Evolutionary conservation across 2,888 invertebrate species (phyloP).

Genomic region (Agonopterix subpropinquella): DNA sequence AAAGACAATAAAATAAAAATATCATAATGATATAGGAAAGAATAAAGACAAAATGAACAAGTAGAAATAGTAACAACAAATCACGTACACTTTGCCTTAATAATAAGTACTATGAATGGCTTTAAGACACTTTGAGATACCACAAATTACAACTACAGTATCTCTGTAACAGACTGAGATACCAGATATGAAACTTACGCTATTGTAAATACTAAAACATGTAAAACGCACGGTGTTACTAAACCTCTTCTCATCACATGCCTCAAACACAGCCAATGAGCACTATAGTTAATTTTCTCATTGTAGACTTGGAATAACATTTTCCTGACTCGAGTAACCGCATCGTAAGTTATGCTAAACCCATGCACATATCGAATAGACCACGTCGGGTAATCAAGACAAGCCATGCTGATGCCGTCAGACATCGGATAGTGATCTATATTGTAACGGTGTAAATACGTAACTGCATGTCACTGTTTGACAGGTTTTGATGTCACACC

Average conservation of each 20-base stretch:
- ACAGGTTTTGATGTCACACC: constrained; percentile 73
- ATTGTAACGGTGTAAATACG: constrained; percentile 64
- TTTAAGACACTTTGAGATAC: constrained; percentile 47
- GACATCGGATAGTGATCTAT: constrained; percentile 41
- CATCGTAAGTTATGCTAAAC: constrained; percentile 73
- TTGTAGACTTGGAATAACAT: constrained; percentile 73
- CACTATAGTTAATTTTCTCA: constrained; percentile 72
- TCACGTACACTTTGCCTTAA: constrained; percentile 51
- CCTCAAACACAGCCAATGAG: constrained; percentile 72
- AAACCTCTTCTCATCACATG: constrained; percentile 74
- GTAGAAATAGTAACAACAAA: constrained; percentile 24
- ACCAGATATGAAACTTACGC: constrained; percentile 36
- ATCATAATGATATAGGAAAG: constrained; percentile 9
- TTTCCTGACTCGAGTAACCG: constrained; percentile 71
- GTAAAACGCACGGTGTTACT: constrained; percentile 72
- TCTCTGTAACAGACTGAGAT: constrained; percentile 51
- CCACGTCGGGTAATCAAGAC: constrained; percentile 46
- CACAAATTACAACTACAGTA: constrained; percentile 30
- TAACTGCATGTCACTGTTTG: constrained; percentile 75
- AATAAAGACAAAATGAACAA: constrained; percentile 33
- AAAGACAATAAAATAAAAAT: constrained; percentile 14
- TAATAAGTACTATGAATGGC: constrained; percentile 36
- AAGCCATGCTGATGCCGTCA: constrained; percentile 31
- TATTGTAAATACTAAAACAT: constrained; percentile 70
- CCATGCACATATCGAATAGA: constrained; percentile 69